Evolutionary conservation across 1,140 invertebrate genomes (phyloP), one percentile per base, ranked within the genome.

Genomic region (Chionoecetes opilio): DNA sequence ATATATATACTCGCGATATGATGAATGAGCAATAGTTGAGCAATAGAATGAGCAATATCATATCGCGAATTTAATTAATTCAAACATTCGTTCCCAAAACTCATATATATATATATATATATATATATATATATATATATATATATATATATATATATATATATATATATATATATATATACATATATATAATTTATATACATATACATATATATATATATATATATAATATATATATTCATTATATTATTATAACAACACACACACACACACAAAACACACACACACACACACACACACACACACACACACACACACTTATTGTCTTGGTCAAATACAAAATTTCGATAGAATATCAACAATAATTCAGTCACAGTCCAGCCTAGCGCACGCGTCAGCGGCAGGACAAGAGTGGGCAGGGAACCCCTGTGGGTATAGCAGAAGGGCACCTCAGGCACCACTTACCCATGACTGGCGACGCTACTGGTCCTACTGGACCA

Each of bases 131-230:
- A 87, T 32, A 87, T 32, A 87, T 32, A 87, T 32, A 87, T 32
- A 87, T 32, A 87, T 32, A 87, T 32, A 87, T 32, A 87, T 32
- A 87, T 32, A 87, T 32, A 90, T 46, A 90, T 46, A 90, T 90
- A 90, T 41, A 90, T 90, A 90, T 41, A 90, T 90, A 90, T 41
- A 90, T 90, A 90, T 41, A 90, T 90, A 90, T 41, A 90, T 90
- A 90, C 21, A 89, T 89, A 6, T 11, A 89, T 89, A 89, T 11
- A 89, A n/a, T 35, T 17, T 11, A 89, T 89, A 32, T 11, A 89
- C 35, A 32, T 11, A 89, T 89, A 14, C 9, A 89, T 14, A 35
- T 3, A 89, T 35, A 89, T 3, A n/a, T n/a, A n/a, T n/a, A n/a
- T n/a, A n/a, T n/a, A n/a, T n/a, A n/a, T n/a, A n/a, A n/a, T n/a